Evolutionary conservation across 2,797 vertebrate genomes (phyloP).

Genomic region (Crypturellus tataupa): DNA sequence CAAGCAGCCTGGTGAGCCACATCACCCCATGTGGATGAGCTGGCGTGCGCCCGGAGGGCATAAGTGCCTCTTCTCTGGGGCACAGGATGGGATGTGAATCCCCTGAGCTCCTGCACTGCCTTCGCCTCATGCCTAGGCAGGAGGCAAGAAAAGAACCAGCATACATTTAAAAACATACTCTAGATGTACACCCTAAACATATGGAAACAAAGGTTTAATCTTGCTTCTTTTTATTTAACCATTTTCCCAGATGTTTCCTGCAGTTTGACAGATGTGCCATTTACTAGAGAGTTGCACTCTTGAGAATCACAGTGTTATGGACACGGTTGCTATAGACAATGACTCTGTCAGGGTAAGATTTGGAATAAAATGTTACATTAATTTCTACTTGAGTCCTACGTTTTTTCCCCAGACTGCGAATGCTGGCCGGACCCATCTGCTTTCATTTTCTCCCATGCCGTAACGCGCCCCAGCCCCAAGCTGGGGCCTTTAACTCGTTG

Average conservation of each 20-base stretch:
- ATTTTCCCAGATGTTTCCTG: slow-evolving; percentile 96
- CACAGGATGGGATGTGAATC: fast-evolving
- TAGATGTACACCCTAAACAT: background rate
- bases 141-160: background rate
- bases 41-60: too few species aligned
- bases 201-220: slow-evolving; percentile 67
- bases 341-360: slow-evolving; percentile 60
- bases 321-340: slow-evolving; percentile 85
- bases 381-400: slow-evolving; percentile 10
- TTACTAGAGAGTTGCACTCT: slow-evolving; percentile 83
- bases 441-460: slow-evolving; percentile 17
- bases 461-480: background rate
- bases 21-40: too few species aligned
- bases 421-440: background rate
- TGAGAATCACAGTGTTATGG: slow-evolving; percentile 81
- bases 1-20: background rate
- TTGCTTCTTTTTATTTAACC: slow-evolving; percentile 69
- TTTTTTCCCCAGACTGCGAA: background rate
- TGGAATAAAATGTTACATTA: slow-evolving; percentile 60
- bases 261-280: slow-evolving; percentile 80
- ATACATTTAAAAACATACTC: background rate
- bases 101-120: fast-evolving
- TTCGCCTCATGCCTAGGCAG: background rate
- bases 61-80: too few species aligned
- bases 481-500: background rate